Percentiles rank a stretch among this genome's conserved stretches.
Conservation (phyloP, 2,797 vertebrate species). For the Falco berigora region DNA sequence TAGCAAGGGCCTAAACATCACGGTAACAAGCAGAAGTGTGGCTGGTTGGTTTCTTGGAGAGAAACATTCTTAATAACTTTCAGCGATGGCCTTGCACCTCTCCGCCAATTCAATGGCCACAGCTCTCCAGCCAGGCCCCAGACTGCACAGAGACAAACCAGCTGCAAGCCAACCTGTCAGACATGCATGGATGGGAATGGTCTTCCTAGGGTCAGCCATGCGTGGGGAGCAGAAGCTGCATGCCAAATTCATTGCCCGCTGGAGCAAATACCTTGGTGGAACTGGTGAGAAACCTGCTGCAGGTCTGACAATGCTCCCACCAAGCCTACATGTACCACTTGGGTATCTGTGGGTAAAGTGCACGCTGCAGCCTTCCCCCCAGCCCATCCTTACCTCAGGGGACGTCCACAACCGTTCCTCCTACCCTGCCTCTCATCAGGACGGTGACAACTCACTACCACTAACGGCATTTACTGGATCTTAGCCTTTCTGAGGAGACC, state of each 20-base stretch:
- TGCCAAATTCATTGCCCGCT: conserved; percentile 41
- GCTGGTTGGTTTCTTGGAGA: conserved; percentile 50
- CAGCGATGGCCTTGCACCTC: background rate
- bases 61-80: conserved; percentile 46
- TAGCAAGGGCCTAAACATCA: conserved; percentile 24
- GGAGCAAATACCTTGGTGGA: conserved; percentile 47
- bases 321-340: background rate
- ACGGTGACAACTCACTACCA: background rate
- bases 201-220: conserved; percentile 53
- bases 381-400: conserved; percentile 37
- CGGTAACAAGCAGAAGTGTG: background rate
- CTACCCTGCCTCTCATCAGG: background rate
- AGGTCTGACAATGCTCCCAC: conserved; percentile 48
- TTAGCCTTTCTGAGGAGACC: background rate
- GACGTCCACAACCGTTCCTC: background rate
- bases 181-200: conserved; percentile 52
- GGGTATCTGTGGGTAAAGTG: background rate
- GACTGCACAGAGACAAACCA: conserved; percentile 49
- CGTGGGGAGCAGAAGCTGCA: conserved; percentile 48
- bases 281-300: conserved; percentile 21
- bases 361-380: background rate
- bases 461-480: background rate
- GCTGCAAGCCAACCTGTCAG: conserved; percentile 59
- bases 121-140: conserved; percentile 16
- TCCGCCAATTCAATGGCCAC: background rate